These are phyloP conservation scores for Bombus waltoni DNA, from an alignment of 1,140 invertebrate genomes.

Conservation along the genomic window DNA sequence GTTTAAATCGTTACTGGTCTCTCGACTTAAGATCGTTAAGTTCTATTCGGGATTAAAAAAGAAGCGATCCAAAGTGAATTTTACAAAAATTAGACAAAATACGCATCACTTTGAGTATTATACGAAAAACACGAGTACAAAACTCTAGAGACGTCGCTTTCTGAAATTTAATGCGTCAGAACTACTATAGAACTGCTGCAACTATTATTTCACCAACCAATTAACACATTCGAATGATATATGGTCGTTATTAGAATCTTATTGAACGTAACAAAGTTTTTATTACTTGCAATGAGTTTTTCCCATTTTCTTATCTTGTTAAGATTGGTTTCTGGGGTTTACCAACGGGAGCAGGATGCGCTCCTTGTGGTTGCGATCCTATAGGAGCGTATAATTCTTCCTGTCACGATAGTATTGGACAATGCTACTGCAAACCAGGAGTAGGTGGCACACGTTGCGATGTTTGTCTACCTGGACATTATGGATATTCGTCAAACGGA, in stretches of 20 bases:
- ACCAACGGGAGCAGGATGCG: constrained; percentile 86
- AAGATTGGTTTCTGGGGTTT: constrained; percentile 91
- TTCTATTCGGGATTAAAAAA: neutral
- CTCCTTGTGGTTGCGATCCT: constrained; percentile 89
- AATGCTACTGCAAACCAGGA: constrained; percentile 93
- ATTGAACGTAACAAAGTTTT: neutral
- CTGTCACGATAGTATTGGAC: constrained; percentile 90
- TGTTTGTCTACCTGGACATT: constrained; percentile 90
- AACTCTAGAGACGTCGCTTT: neutral
- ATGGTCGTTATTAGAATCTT: neutral
- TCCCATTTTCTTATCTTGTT: neutral
- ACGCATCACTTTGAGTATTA: too few relatives aligned
- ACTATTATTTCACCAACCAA: neutral
- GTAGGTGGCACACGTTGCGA: constrained; percentile 92
- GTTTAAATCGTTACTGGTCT: neutral
- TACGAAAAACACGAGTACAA: neutral
- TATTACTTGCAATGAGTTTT: neutral
- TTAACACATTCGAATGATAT: neutral
- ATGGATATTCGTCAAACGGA: constrained; percentile 91
- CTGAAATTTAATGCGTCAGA: neutral
- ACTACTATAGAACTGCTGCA: neutral
- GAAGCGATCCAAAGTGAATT: too few relatives aligned
- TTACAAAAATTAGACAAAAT: too few relatives aligned
- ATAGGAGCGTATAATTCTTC: constrained; percentile 87
- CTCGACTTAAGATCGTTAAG: neutral